Conservation (phyloP, 2,888 invertebrate genomes). For the Tanytarsus gracilentus region DNA sequence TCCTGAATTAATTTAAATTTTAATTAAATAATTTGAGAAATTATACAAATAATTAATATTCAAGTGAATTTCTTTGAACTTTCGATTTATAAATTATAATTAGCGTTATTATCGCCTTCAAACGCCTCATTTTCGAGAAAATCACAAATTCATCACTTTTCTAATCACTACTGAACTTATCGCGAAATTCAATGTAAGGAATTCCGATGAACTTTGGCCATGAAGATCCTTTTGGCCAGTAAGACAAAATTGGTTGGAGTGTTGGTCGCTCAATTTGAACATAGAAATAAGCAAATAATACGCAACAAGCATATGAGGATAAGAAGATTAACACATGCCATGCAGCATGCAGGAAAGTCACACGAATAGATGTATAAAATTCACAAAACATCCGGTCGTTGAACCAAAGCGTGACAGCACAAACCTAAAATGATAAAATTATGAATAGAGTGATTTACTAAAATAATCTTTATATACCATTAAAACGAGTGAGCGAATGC, state of each 20-base stretch:
- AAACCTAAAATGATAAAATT: conserved; percentile 27
- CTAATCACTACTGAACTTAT: neutral
- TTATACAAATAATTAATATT: too few species aligned
- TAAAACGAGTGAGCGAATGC: conserved; percentile 40
- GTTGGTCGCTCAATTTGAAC: conserved; percentile 64
- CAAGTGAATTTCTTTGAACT: too few species aligned
- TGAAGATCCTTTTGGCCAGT: conserved; percentile 73
- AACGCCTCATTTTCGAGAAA: neutral
- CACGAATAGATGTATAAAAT: conserved; percentile 65
- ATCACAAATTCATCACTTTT: neutral
- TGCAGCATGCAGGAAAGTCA: conserved; percentile 73
- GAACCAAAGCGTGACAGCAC: conserved; percentile 69
- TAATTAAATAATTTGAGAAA: too few species aligned
- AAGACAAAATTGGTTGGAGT: conserved; percentile 57
- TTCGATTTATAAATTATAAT: too few species aligned
- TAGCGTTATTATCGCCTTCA: too few species aligned
- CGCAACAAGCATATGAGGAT: conserved; percentile 65
- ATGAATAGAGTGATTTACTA: neutral
- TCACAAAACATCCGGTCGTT: conserved; percentile 71
- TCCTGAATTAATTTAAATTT: too few species aligned
- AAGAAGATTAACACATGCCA: conserved; percentile 79
- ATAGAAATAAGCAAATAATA: conserved; percentile 70
- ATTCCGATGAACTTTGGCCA: conserved; percentile 48
- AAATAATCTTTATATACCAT: neutral
- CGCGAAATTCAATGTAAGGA: conserved; percentile 58